A percentile compares a stretch with the other conserved stretches of the same genome.
phyloP scores from a whole-genome alignment of 1,140 invertebrate genomes.

The Lepeophtheirus salmonis region DNA sequence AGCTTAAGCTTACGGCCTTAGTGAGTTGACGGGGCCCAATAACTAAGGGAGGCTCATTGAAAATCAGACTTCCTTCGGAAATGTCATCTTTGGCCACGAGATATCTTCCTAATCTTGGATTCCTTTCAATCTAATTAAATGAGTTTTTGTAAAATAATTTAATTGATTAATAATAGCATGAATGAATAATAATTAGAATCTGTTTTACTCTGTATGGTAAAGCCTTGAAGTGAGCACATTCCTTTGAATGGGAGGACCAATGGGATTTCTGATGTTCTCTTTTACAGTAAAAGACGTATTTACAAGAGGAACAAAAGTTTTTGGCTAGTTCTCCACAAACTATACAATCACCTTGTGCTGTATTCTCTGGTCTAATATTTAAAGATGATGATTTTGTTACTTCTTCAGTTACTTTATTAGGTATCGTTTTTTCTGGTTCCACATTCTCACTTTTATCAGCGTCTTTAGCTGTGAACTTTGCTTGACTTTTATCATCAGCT shows the following conservation, averaged over 20 bases:
- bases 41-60: slow-evolving; percentile 47
- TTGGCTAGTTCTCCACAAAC: slow-evolving; percentile 15
- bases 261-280: slow-evolving; percentile 17
- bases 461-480: too few species aligned
- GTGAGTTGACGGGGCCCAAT: slow-evolving; percentile 51
- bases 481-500: too few species aligned
- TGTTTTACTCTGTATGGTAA: slow-evolving; percentile 13
- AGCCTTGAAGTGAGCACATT: not conserved
- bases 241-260: slow-evolving; percentile 14
- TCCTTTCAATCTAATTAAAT: not conserved
- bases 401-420: not conserved
- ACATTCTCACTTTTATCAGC: too few species aligned
- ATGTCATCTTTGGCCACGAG: slow-evolving; percentile 8
- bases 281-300: slow-evolving; percentile 18
- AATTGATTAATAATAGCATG: not conserved
- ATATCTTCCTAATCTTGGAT: slow-evolving; percentile 2
- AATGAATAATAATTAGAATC: not conserved
- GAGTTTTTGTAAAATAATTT: not conserved
- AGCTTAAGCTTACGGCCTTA: too few species aligned
- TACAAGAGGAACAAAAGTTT: slow-evolving; percentile 12
- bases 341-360: slow-evolving; percentile 11
- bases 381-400: not conserved
- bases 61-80: slow-evolving; percentile 29
- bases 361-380: not conserved
- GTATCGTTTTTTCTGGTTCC: not conserved